Evolutionary conservation across 2,113 vertebrate species (phyloP), one percentile per base, ranked within the genome.

Genomic region (Penelope pileata): DNA sequence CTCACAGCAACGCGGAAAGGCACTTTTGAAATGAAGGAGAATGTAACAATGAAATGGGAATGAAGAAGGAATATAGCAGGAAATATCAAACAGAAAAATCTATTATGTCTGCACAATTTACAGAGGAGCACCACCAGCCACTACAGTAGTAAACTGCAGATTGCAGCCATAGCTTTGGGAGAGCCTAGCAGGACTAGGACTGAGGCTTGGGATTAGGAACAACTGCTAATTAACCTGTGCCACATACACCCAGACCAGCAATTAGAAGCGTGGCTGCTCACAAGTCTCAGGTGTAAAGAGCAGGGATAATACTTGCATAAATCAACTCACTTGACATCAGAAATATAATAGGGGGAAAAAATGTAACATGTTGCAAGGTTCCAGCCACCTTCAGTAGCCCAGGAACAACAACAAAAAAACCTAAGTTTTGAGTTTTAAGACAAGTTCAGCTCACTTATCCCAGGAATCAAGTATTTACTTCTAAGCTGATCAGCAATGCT

Each of bases 121-220:
- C 51, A 18, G 30, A 48, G 64, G 22, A 80, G 54, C 60, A 92
- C 21, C 69, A 91, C 23, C 38, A 91, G 47, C 9, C 34, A 34
- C 63, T 23, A 0, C 4, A 75, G 14, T 43, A 81, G 68, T 63
- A 70, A 94, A 54, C 22, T 2, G 5, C 16, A 43, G 17, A 15
- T 30, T 4, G 75, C 8, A 85, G 75, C 10, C 74, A 17, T 0
- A n/a, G n/a, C 6, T 34, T 79, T 67, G n/a, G 66, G 66, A n/a
- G 64, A 54, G 38, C 29, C 42, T 32, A 59, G 51, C 30, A 76
- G 36, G 60, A 63, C 29, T 91, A 70, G 50, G 42, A 62, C 62
- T 40, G 42, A 84, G 78, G 53, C 40, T 10, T 54, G 42, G 81
- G 75, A 95, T 93, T 88, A 93, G 58, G 83, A 95, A 93, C 42